These are phyloP conservation scores for Antheraea yamamai DNA, from an alignment of 2,888 invertebrate species.

Conservation along the genomic window DNA sequence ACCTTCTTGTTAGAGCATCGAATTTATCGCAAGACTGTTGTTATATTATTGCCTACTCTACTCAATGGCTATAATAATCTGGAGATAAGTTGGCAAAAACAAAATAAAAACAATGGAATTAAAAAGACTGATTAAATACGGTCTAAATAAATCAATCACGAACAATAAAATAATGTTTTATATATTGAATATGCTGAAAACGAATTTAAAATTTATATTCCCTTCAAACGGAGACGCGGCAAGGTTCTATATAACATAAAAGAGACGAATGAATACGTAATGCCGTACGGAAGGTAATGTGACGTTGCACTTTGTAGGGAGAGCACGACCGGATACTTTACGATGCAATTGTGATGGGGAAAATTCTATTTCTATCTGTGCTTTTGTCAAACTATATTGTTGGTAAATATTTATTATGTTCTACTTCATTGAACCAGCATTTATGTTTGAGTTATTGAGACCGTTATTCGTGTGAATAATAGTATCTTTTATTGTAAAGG, in stretches of 20 bases:
- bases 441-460: not conserved
- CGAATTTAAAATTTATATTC: conserved; percentile 11
- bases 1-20: no score
- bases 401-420: not conserved
- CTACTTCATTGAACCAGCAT: not conserved
- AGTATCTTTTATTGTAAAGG: not conserved
- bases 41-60: no score
- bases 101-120: no score
- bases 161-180: not conserved
- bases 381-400: conserved; percentile 5
- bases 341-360: conserved; percentile 24
- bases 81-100: no score
- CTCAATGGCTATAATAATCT: no score
- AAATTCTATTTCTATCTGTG: conserved; percentile 17
- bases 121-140: no score
- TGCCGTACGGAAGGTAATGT: conserved; percentile 34
- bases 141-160: not conserved
- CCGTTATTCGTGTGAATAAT: not conserved
- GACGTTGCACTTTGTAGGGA: conserved; percentile 39
- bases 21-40: no score
- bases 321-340: conserved; percentile 27
- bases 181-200: not conserved
- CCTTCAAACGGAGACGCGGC: conserved; percentile 21
- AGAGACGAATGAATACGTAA: conserved; percentile 41
- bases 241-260: conserved; percentile 26